These are phyloP conservation scores for Genyomyrus donnyi DNA, from an alignment of 2,113 vertebrate genomes.

Conservation along the genomic window DNA sequence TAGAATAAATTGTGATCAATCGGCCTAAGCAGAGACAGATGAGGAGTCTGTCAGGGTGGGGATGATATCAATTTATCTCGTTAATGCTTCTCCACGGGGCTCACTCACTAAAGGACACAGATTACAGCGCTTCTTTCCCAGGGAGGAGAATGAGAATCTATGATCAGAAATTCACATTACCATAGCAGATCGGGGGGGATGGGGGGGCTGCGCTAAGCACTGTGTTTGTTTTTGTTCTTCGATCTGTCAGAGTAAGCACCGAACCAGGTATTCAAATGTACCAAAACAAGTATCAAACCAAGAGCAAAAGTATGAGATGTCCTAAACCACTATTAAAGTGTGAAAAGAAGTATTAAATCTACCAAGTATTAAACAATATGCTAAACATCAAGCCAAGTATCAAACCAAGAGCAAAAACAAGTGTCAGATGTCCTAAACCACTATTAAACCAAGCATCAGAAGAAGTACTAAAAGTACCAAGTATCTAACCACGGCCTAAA, in stretches of 20 bases:
- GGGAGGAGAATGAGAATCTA: constrained; percentile 54
- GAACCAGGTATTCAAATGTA: neutral
- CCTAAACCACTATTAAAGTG: neutral
- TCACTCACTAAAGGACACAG: constrained; percentile 67
- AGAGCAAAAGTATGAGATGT: neutral
- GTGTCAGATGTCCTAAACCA: neutral
- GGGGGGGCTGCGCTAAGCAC: constrained; percentile 43
- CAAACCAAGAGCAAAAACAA: neutral
- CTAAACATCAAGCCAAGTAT: no score
- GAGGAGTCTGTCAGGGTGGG: constrained; percentile 68
- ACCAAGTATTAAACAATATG: no score
- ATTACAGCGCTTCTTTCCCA: constrained; percentile 62
- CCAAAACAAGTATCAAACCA: neutral
- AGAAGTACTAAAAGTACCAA: neutral
- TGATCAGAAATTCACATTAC: constrained; percentile 49
- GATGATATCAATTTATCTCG: constrained; percentile 76
- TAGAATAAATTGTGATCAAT: constrained; percentile 77
- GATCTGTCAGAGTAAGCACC: neutral
- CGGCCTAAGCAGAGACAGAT: constrained; percentile 66
- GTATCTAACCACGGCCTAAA: no score
- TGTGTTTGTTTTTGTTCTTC: constrained; percentile 46
- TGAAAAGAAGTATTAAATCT: neutral
- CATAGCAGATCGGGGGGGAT: constrained; percentile 49
- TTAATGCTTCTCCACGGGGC: constrained; percentile 72
- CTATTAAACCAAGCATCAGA: neutral